phyloP scores from a whole-genome alignment of 2,888 invertebrate species.

The Trypoxylon attenuatum region DNA sequence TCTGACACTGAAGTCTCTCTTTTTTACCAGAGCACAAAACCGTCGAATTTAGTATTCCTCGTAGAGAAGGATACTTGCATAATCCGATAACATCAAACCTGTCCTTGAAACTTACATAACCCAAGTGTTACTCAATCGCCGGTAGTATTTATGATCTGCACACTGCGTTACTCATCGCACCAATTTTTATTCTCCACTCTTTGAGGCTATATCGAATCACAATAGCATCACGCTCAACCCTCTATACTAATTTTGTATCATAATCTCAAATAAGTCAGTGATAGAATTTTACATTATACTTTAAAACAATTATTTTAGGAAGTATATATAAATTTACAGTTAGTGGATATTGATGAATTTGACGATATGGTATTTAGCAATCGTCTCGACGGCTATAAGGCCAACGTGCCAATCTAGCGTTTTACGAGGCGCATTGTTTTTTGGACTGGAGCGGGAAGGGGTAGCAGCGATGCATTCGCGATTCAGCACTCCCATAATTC shows the following conservation, averaged over 20 bases:
- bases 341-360: too few species aligned
- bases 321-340: too few species aligned
- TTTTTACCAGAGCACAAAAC: neutral
- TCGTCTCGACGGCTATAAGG: neutral
- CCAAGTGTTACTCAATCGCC: neutral
- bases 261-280: too few species aligned
- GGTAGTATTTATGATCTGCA: neutral
- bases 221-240: too few species aligned
- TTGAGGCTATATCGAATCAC: too few species aligned
- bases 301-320: too few species aligned
- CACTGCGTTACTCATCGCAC: too few species aligned
- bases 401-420: conserved; percentile 29
- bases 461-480: conserved; percentile 32
- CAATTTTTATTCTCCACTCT: too few species aligned
- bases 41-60: neutral
- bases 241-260: too few species aligned
- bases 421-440: conserved; percentile 48
- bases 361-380: neutral
- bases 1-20: neutral
- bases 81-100: neutral
- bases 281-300: too few species aligned
- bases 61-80: neutral
- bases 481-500: conserved; percentile 56
- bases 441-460: conserved; percentile 16
- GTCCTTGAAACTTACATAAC: neutral